phyloP scores from a whole-genome alignment of 2,797 vertebrate genomes.

The Parauchenoglanis ngamensis region DNA sequence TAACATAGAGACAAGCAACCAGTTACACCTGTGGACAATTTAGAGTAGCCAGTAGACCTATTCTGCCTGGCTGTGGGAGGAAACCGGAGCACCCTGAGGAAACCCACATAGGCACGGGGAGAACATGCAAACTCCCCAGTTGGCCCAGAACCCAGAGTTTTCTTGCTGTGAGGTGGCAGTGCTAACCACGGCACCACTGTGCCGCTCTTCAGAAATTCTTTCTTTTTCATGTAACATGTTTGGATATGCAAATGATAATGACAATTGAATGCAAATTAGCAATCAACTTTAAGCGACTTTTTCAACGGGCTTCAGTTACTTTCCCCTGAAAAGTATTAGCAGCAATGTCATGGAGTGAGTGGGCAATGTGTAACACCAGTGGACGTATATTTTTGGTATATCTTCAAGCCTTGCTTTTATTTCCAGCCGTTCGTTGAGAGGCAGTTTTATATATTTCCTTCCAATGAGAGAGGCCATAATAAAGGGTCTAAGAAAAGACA shows the following conservation, averaged over 20 bases:
- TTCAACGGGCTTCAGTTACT: background rate
- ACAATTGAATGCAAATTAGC: background rate
- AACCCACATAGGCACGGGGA: too few species aligned
- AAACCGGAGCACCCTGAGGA: too few species aligned
- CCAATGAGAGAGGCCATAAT: background rate
- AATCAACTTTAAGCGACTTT: background rate
- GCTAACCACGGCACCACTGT: too few species aligned
- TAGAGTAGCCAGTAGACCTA: too few species aligned
- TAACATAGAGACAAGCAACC: too few species aligned
- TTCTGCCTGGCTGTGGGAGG: too few species aligned
- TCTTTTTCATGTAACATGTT: background rate
- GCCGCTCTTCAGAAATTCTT: background rate
- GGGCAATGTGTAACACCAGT: conserved; percentile 5
- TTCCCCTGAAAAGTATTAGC: background rate
- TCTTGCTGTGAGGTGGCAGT: too few species aligned
- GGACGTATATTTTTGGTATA: background rate
- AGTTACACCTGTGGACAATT: too few species aligned
- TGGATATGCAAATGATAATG: background rate
- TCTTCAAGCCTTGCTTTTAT: background rate
- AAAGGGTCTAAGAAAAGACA: background rate
- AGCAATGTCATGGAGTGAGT: background rate
- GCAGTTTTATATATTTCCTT: background rate
- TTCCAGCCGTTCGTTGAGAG: background rate
- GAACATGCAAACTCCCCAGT: too few species aligned
- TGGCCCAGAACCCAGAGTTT: too few species aligned